Evolutionary conservation across 2,888 invertebrate species (phyloP).

Genomic region (Oligia fasciuncula): DNA sequence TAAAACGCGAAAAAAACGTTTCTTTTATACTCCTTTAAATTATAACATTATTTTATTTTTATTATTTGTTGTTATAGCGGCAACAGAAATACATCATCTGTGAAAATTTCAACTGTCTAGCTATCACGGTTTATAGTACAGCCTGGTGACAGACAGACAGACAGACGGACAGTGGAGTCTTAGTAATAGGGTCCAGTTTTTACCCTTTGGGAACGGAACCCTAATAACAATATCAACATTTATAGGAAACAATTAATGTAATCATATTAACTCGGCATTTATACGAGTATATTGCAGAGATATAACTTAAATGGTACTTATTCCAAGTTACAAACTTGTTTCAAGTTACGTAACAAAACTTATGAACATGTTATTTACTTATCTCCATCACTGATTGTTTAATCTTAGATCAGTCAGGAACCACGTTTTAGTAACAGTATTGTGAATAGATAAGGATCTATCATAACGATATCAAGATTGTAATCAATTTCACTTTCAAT

Average conservation of each 20-base stretch:
- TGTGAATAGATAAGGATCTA: conserved; percentile 19
- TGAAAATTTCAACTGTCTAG: too few relatives aligned
- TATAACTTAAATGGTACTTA: conserved; percentile 17
- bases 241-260: conserved; percentile 2
- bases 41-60: too few relatives aligned
- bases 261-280: conserved; percentile 8
- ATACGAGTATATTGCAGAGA: neutral
- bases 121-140: too few relatives aligned
- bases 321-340: conserved; percentile 27
- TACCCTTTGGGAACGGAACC: too few relatives aligned
- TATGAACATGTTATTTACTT: conserved; percentile 18
- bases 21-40: too few relatives aligned
- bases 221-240: conserved; percentile 17
- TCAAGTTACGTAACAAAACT: conserved; percentile 14
- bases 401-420: conserved; percentile 24
- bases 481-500: conserved; percentile 31
- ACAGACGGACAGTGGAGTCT: too few relatives aligned
- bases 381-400: conserved; percentile 27
- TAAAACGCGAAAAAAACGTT: too few relatives aligned
- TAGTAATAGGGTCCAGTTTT: too few relatives aligned
- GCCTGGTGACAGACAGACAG: too few relatives aligned
- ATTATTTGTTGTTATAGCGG: too few relatives aligned
- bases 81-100: too few relatives aligned
- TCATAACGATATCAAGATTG: conserved; percentile 17
- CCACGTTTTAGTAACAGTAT: conserved; percentile 33